A percentile compares a stretch with the other conserved stretches of the same genome.
Evolutionary conservation across 2,797 vertebrate genomes (phyloP).

Genomic region (Lagorchestes hirsutus): DNA sequence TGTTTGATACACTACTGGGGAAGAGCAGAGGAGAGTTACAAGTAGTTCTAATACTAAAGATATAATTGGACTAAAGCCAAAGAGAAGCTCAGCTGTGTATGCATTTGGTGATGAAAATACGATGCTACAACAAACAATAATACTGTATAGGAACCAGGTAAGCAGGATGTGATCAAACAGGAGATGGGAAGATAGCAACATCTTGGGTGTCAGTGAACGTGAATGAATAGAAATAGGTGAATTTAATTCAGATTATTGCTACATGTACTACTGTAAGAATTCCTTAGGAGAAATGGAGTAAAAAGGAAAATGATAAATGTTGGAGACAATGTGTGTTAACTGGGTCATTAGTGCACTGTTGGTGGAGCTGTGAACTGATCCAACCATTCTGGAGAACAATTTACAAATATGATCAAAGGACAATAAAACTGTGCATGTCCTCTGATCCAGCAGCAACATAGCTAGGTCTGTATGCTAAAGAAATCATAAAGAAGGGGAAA

Average conservation of each 20-base stretch:
- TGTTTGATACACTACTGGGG: too few relatives aligned
- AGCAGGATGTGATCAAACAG: not conserved
- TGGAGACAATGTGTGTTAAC: not conserved
- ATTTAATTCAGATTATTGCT: not conserved
- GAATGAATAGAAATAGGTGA: not conserved
- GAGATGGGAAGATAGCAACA: not conserved
- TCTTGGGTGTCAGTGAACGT: not conserved
- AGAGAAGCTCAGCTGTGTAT: not conserved
- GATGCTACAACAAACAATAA: not conserved
- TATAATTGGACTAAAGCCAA: not conserved
- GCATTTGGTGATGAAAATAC: not conserved
- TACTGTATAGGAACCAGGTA: not conserved
- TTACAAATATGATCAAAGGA: not conserved
- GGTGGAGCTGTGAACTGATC: not conserved
- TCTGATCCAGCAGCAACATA: not conserved
- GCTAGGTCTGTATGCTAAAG: not conserved
- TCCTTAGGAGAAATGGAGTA: not conserved
- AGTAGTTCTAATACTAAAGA: not conserved
- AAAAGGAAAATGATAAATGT: not conserved
- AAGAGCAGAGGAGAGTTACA: not conserved
- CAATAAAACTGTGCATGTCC: not conserved
- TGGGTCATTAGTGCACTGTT: not conserved
- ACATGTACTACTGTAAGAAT: not conserved
- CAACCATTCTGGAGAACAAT: not conserved
- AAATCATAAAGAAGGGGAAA: not conserved